Evolutionary conservation across 2,113 vertebrate species (phyloP).

Genomic region (Barnardius zonarius): DNA sequence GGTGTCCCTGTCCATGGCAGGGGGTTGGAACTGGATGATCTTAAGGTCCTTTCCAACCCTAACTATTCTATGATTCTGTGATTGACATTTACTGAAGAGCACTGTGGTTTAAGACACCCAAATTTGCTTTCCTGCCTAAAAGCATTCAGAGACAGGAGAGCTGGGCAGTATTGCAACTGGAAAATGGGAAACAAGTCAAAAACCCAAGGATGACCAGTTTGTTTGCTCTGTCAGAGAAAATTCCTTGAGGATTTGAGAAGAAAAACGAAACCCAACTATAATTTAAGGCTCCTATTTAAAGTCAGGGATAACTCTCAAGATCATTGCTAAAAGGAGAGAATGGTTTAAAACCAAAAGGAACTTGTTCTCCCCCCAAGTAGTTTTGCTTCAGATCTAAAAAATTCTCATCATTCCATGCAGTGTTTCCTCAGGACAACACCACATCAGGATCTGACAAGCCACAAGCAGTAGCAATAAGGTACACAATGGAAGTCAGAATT

Average conservation of each 20-base stretch:
- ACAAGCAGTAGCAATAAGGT: not conserved
- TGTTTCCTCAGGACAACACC: not conserved
- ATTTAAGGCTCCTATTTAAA: not conserved
- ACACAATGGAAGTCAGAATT: slow-evolving; percentile 47
- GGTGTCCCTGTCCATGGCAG: too few relatives aligned
- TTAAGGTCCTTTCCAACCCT: too few relatives aligned
- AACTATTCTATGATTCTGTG: too few relatives aligned
- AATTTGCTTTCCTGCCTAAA: not conserved
- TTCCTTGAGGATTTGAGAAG: not conserved
- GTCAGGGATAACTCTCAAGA: not conserved
- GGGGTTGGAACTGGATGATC: too few relatives aligned
- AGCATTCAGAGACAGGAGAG: not conserved
- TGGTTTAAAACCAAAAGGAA: not conserved
- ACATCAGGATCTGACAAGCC: not conserved
- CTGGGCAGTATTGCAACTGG: too few relatives aligned
- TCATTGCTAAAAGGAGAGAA: not conserved
- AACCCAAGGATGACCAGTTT: not conserved
- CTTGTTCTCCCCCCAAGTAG: not conserved
- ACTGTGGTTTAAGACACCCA: not conserved
- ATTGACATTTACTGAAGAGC: not conserved
- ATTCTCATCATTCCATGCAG: not conserved
- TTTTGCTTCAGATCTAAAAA: not conserved
- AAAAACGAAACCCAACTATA: not conserved
- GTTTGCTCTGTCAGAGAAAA: not conserved
- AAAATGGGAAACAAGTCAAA: not conserved